These are phyloP conservation scores for Epicauta chinensis DNA, from an alignment of 1,140 invertebrate species.

Conservation along the genomic window DNA sequence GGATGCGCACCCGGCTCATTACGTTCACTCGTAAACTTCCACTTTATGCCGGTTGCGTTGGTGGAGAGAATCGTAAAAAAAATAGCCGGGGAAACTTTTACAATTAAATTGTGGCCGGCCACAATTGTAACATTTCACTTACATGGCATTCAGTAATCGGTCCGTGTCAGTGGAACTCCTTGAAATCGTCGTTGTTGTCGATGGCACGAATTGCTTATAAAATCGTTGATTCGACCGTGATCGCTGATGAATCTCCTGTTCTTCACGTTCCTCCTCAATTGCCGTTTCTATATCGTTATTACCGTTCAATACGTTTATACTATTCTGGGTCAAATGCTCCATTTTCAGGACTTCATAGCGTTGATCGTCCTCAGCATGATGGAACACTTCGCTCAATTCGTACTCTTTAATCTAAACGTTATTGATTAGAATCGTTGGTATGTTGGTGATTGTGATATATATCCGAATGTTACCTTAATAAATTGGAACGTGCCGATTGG, in stretches of 20 bases:
- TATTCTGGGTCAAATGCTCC: constrained; percentile 59
- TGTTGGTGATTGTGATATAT: background rate
- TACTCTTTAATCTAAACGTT: constrained; percentile 69
- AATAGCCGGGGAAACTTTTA: too few relatives aligned
- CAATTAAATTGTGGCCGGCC: too few relatives aligned
- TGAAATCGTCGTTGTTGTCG: constrained; percentile 20
- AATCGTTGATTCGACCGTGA: constrained; percentile 10
- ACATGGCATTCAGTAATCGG: constrained; percentile 34
- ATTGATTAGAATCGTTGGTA: background rate
- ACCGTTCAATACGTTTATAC: constrained; percentile 55
- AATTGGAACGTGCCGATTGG: constrained; percentile 88
- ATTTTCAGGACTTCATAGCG: constrained; percentile 67
- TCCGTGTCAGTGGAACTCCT: constrained; percentile 22
- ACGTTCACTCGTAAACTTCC: too few relatives aligned
- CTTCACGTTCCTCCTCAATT: constrained; percentile 66
- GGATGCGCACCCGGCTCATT: background rate
- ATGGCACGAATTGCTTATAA: constrained; percentile 27
- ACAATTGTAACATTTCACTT: too few relatives aligned
- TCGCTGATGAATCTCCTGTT: constrained; percentile 50
- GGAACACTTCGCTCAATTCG: constrained; percentile 77
- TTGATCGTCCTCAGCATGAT: constrained; percentile 69
- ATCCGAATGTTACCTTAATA: constrained; percentile 60
- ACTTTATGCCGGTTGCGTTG: too few relatives aligned
- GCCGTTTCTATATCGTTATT: constrained; percentile 72
- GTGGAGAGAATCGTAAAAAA: background rate